Percentiles rank a stretch among this genome's conserved stretches.
Evolutionary conservation across 2,113 vertebrate genomes (phyloP).

Genomic region (Sylvia atricapilla): DNA sequence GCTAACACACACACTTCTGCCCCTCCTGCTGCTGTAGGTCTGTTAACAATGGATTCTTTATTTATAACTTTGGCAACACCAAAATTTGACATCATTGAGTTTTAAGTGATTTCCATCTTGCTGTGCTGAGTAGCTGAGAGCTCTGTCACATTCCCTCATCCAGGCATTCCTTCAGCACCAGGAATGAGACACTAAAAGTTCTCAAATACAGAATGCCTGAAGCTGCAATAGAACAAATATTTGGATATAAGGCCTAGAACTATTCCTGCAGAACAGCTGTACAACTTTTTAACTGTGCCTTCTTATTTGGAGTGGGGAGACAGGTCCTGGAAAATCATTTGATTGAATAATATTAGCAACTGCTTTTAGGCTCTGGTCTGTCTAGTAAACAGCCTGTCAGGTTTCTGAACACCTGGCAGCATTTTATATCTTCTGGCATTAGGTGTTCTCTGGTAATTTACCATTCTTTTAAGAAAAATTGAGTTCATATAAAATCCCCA

Average conservation of each 20-base stretch:
- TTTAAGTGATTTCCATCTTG: not conserved
- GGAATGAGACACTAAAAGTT: not conserved
- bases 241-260: not conserved
- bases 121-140: not conserved
- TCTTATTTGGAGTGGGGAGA: not conserved
- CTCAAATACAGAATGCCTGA: not conserved
- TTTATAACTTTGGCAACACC: not conserved
- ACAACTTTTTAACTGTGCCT: not conserved
- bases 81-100: not conserved
- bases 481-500: not conserved
- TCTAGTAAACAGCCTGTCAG: not conserved
- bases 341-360: not conserved
- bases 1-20: not conserved
- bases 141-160: not conserved
- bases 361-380: not conserved
- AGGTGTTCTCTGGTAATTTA: not conserved
- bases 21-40: constrained; percentile 18
- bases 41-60: not conserved
- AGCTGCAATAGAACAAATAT: not conserved
- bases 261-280: not conserved
- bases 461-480: not conserved
- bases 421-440: not conserved
- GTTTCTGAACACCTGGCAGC: not conserved
- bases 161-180: not conserved
- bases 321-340: not conserved